Conservation (phyloP, 53 echinoderm and acorn worm species). For the Antedon mediterranea region DNA sequence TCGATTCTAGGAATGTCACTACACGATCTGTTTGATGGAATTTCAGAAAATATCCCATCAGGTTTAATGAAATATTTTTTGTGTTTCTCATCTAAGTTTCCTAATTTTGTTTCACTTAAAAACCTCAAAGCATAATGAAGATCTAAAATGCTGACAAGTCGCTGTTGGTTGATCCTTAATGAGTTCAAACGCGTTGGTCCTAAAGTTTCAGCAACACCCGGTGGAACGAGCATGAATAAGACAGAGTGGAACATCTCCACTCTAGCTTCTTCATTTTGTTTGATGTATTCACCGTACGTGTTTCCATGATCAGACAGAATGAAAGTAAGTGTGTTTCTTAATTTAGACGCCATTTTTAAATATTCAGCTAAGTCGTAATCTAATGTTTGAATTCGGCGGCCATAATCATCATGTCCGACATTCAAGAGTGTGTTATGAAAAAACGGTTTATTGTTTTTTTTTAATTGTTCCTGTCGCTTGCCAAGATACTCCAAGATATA, state of each 20-base stretch:
- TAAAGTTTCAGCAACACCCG: constrained; percentile 23
- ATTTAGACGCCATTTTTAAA: constrained; percentile 25
- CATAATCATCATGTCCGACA: constrained; percentile 55
- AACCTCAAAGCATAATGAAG: constrained; percentile 44
- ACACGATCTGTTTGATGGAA: constrained; percentile 50
- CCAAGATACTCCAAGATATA: constrained; percentile 46
- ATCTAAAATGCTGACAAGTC: constrained; percentile 53
- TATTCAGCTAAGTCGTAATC: constrained; percentile 46
- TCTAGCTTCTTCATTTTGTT: constrained; percentile 40
- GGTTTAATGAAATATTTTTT: constrained; percentile 30
- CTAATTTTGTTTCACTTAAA: constrained; percentile 12
- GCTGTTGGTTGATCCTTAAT: constrained; percentile 44
- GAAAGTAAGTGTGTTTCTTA: constrained; percentile 52
- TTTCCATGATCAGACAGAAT: constrained; percentile 77
- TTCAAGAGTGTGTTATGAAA: constrained; percentile 52
- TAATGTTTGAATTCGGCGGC: constrained; percentile 47
- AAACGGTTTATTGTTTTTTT: constrained; percentile 20
- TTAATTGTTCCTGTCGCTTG: constrained; percentile 17
- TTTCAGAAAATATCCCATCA: constrained; percentile 30
- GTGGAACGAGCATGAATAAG: constrained; percentile 37
- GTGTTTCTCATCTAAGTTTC: constrained; percentile 10
- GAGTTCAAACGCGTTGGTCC: constrained; percentile 14
- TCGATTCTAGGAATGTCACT: constrained; percentile 47
- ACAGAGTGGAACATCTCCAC: constrained; percentile 74
- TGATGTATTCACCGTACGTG: constrained; percentile 48